phyloP scores from a whole-genome alignment of 2,797 vertebrate species.

The Neoniphon sammara region DNA sequence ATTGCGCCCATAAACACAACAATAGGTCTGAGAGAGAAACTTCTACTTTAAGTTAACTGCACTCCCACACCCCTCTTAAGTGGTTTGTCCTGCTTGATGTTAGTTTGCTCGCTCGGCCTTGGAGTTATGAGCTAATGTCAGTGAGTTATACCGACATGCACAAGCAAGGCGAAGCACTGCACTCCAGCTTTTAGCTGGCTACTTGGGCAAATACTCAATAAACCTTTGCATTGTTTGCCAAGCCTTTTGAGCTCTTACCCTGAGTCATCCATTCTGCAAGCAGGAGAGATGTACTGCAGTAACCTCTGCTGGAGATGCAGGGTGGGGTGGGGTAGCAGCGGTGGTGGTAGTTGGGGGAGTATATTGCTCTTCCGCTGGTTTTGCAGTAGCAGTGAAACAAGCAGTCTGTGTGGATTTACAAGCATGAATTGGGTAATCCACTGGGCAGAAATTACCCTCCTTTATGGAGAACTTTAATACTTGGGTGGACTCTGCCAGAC shows the following conservation, averaged over 20 bases:
- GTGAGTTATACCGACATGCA: conserved; percentile 13
- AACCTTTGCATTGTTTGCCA: conserved; percentile 53
- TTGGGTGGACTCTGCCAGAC: conserved; percentile 41
- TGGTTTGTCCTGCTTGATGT: conserved; percentile 28
- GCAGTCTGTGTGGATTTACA: conserved; percentile 50
- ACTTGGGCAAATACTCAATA: conserved; percentile 43
- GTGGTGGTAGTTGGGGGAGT: conserved; percentile 29
- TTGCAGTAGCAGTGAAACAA: conserved; percentile 61
- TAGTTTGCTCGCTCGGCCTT: conserved; percentile 24
- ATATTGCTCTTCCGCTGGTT: conserved; percentile 40
- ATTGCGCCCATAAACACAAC: conserved; percentile 54
- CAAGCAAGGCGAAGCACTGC: not conserved
- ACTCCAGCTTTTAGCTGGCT: conserved; percentile 23
- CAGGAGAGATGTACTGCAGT: conserved; percentile 52
- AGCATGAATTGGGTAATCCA: conserved; percentile 67
- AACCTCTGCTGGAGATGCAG: conserved; percentile 53
- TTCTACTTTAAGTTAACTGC: conserved; percentile 9
- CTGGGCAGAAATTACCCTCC: conserved; percentile 59
- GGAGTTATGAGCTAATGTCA: conserved; percentile 16
- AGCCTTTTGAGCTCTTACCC: conserved; percentile 58
- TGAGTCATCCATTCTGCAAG: conserved; percentile 51
- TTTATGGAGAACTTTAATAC: conserved; percentile 68
- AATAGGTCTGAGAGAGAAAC: conserved; percentile 29
- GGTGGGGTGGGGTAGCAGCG: not conserved
- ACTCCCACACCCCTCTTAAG: conserved; percentile 19